A percentile compares a stretch with the other conserved stretches of the same genome.
phyloP scores from a whole-genome alignment of 2,113 vertebrate species.

The Gobio gobio region DNA sequence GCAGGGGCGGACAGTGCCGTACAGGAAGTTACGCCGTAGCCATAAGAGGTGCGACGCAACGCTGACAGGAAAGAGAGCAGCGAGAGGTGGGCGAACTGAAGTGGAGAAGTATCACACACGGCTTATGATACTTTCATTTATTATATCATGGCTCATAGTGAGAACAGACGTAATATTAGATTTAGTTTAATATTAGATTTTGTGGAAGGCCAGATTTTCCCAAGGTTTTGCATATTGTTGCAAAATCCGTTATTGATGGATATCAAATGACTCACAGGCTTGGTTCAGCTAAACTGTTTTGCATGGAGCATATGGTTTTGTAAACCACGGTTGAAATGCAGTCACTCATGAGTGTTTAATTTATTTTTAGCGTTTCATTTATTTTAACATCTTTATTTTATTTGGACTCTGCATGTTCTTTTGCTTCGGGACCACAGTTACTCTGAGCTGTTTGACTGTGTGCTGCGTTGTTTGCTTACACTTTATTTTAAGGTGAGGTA shows the following conservation, averaged over 20 bases:
- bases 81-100: slow-evolving; percentile 45
- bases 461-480: background rate
- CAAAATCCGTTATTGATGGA: background rate
- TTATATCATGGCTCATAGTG: background rate
- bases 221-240: background rate
- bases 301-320: slow-evolving; percentile 6
- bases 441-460: background rate
- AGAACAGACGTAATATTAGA: background rate
- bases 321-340: background rate
- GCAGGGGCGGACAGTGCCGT: slow-evolving; percentile 57
- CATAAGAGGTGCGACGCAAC: slow-evolving; percentile 17
- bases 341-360: background rate
- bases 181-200: too few species aligned
- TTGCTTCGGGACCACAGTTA: background rate
- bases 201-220: background rate
- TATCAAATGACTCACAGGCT: background rate
- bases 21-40: slow-evolving; percentile 61
- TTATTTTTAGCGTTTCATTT: slow-evolving; percentile 4
- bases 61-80: slow-evolving; percentile 55
- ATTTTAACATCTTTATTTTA: background rate
- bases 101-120: slow-evolving; percentile 4
- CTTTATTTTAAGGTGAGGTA: too few species aligned
- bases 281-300: slow-evolving; percentile 17
- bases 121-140: slow-evolving; percentile 19
- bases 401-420: background rate